Evolutionary conservation across 2,888 invertebrate genomes (phyloP).

Genomic region (Caenorhabditis sp.): DNA sequence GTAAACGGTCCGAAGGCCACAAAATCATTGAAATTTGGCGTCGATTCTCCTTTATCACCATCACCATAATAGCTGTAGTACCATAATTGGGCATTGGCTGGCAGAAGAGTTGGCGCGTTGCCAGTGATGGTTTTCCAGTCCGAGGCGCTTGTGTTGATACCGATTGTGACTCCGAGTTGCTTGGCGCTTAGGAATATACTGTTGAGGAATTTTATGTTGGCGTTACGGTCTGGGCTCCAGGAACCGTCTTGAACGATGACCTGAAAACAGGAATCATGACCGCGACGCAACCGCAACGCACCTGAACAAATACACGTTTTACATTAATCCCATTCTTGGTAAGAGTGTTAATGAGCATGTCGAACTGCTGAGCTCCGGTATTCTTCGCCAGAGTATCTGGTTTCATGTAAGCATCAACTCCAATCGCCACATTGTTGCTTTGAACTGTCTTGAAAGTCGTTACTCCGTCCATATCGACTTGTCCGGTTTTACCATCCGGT

Average conservation of each 20-base stretch:
- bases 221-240: conserved; percentile 1
- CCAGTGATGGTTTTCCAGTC: conserved; percentile 13
- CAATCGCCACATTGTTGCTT: background rate
- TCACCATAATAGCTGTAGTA: conserved; percentile 1
- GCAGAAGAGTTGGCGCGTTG: background rate
- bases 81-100: background rate
- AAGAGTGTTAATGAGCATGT: background rate
- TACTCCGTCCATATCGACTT: background rate
- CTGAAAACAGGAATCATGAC: background rate
- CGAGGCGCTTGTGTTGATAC: background rate
- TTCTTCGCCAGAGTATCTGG: background rate
- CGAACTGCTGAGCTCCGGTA: conserved; percentile 6
- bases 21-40: conserved; percentile 11
- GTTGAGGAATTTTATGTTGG: conserved; percentile 4
- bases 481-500: background rate
- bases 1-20: conserved; percentile 15
- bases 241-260: background rate
- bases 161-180: conserved; percentile 8
- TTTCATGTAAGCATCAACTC: conserved; percentile 14
- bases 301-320: background rate
- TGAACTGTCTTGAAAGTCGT: background rate
- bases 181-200: conserved; percentile 1
- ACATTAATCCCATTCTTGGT: background rate
- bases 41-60: conserved; percentile 10
- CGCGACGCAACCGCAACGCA: background rate